Evolutionary conservation across 2,888 invertebrate species (phyloP).

Genomic region (Lissocephala sabroskyi): DNA sequence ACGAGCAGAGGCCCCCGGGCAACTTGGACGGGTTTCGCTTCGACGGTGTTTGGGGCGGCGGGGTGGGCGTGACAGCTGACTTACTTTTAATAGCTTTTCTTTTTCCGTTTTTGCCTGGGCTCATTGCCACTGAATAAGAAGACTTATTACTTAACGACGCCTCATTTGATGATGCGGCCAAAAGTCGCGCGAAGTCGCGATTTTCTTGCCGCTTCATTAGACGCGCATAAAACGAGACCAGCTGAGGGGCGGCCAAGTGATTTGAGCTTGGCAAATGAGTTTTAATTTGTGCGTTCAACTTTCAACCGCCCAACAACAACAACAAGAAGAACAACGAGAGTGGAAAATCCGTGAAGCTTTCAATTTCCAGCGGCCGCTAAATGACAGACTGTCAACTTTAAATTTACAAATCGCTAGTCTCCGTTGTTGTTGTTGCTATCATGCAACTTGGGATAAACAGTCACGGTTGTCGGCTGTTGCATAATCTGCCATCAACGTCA

Average conservation of each 20-base stretch:
- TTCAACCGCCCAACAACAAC: too few species aligned
- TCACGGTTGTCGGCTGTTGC: conserved; percentile 13
- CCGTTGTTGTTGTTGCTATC: conserved; percentile 3
- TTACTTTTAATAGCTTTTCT: conserved; percentile 49
- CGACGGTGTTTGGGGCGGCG: too few species aligned
- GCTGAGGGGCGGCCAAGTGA: not conserved
- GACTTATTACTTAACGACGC: conserved; percentile 63
- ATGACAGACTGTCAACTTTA: not conserved
- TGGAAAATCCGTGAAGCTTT: too few species aligned
- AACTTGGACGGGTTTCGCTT: too few species aligned
- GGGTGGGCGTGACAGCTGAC: conserved; percentile 10
- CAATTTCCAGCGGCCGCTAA: too few species aligned
- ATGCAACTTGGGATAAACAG: not conserved
- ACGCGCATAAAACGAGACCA: conserved; percentile 28
- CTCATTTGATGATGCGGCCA: conserved; percentile 48
- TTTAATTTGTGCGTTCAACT: conserved; percentile 2
- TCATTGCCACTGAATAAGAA: conserved; percentile 9
- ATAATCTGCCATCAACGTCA: conserved; percentile 57
- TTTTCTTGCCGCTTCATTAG: conserved; percentile 50
- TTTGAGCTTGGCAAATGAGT: conserved; percentile 1
- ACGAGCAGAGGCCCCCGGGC: not conserved
- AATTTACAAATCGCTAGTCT: not conserved
- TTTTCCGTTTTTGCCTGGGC: not conserved
- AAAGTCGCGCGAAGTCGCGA: conserved; percentile 13
- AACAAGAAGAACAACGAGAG: too few species aligned